Conservation (phyloP, 2,888 invertebrate genomes). For the Drosophila mimetica region DNA sequence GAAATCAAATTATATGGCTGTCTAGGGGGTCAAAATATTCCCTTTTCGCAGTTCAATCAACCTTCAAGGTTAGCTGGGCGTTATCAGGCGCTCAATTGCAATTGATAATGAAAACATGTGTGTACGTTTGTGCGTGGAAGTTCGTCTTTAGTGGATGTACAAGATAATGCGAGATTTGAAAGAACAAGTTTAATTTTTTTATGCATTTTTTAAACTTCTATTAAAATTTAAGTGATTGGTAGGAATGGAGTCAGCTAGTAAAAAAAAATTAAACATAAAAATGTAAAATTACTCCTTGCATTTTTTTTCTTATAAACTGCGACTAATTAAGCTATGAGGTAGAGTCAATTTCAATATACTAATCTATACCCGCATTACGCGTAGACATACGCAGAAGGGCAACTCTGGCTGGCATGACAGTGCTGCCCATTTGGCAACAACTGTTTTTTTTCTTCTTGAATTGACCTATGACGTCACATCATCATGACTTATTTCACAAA, state of each 20-base stretch:
- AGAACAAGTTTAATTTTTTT: too few species aligned
- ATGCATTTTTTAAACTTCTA: too few species aligned
- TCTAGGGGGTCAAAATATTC: constrained; percentile 70
- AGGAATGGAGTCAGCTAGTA: too few species aligned
- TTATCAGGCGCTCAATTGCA: constrained; percentile 16
- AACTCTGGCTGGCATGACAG: constrained; percentile 1
- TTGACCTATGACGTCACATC: constrained; percentile 62
- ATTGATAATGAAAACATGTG: constrained; percentile 9
- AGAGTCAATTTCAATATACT: not conserved
- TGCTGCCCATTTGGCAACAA: constrained; percentile 23
- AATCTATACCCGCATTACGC: too few species aligned
- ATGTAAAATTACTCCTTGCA: too few species aligned
- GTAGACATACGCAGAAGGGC: not conserved
- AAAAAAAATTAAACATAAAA: too few species aligned
- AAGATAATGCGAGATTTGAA: not conserved
- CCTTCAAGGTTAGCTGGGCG: constrained; percentile 66
- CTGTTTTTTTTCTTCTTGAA: constrained; percentile 15
- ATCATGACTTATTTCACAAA: constrained; percentile 58
- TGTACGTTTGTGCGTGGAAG: not conserved
- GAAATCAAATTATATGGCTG: constrained; percentile 69
- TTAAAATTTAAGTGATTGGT: too few species aligned
- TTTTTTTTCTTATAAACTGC: too few species aligned
- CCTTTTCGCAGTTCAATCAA: constrained; percentile 70
- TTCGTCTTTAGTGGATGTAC: not conserved
- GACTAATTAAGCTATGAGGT: too few species aligned